Evolutionary conservation across 2,888 invertebrate species (phyloP), one percentile per base, ranked within the genome.

Genomic region (Papilio gigon): DNA sequence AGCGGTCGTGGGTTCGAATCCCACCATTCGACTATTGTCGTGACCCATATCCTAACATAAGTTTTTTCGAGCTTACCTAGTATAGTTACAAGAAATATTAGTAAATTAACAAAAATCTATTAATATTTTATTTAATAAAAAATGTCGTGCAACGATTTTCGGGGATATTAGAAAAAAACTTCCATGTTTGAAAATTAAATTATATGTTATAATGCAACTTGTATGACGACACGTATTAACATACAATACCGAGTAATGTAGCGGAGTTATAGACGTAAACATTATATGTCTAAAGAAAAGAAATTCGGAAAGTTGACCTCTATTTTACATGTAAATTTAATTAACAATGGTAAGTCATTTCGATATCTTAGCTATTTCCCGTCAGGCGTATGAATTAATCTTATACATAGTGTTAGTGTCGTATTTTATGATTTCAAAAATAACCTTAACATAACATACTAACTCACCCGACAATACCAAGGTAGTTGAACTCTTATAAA

Each of bases 201-300:
- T 12, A 58, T 35, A 35, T 58, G 11, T 30, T 56, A 2, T n/a
- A 35, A n/a, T 58, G 30, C 33, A 33, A 33, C n/a, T 33, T n/a
- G 56, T 58, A 0, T 30, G 30, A 27, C 4, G 76, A 74, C 74
- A 71, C 71, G 72, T 65, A 85, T 85, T 85, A 78, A 80, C 85
- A 85, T 85, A 86, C 86, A 86, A 86, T 85, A 73, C 77, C 71
- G 70, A 75, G 72, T 77, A 75, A 76, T 70, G 74, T 78, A 81
- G 79, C 79, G 79, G 78, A 77, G 79, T 77, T 75, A 79, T 76
- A 74, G 76, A 78, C 76, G 74, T 73, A 79, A 77, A 79, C 42
- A 42, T 42, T 72, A 70, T 67, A 71, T 75, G 76, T 77, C 70
- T 72, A 62, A 72, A 75, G 73, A 77, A 77, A 76, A 75, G 72